Evolutionary conservation across 2,888 invertebrate species (phyloP), one percentile per base, ranked within the genome.

Genomic region (Ornithoptera priamus): DNA sequence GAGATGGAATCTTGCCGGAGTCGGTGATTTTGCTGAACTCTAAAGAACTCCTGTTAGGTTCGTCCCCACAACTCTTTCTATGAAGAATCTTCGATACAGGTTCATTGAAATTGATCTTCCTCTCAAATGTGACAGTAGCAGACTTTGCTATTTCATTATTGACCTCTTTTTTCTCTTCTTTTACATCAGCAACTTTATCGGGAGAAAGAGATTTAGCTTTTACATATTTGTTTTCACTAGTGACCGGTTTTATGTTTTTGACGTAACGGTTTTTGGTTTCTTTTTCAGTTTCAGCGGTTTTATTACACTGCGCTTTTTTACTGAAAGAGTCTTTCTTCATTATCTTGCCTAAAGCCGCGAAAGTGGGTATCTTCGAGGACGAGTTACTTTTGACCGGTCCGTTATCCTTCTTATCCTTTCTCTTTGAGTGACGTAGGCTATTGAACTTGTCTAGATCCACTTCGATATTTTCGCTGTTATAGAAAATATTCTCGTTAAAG

Each of bases 1-100:
- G 96, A n/a, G 96, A 96, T 0, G 96, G 96, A 18, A 95, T 93
- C 66, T 90, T 92, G 0, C 84, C 85, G 1, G 83, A 82, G 75
- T 92, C 92, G 0, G 87, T 80, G 18, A 91, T 90, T 78, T 85
- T 88, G 30, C 80, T 77, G 53, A 86, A 83, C 0, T 91, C 91
- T 65, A 66, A 18, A 50, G 70, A 74, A 70, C 84, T 86, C 1
- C 81, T 71, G 72, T 76, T 86, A 0, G 92, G 92, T 70, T 93
- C 93, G 58, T 93, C 93, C 0, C 93, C 93, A 74, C 91, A 93
- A 72, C 92, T 92, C 73, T 93, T 93, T 58, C 93, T 85, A 65
- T 91, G 90, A 8, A 88, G 62, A 5, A 89, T 74, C 63, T 76
- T 79, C 0, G 70, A 59, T 1, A 73, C 60, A 15, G 69, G 46